Evolutionary conservation across 2,888 invertebrate species (phyloP).

Genomic region (Micropterix aruncella): DNA sequence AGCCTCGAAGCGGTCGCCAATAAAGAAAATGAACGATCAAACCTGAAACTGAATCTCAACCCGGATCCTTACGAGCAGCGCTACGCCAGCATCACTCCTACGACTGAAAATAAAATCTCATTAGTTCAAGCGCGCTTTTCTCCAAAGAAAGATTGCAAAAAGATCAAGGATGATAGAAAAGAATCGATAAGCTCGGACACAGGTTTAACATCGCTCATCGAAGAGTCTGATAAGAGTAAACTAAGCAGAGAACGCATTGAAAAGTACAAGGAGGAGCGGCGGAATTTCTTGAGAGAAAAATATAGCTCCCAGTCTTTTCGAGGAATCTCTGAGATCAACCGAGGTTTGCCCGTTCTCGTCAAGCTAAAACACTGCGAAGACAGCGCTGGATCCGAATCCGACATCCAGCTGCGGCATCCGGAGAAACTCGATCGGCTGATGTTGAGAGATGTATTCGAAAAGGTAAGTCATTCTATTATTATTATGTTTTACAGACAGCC

Average conservation of each 20-base stretch:
- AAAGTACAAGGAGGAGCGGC: constrained; percentile 81
- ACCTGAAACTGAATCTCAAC: background rate
- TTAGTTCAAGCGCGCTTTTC: constrained; percentile 34
- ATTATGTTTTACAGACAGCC: too few relatives aligned
- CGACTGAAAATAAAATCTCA: constrained; percentile 46
- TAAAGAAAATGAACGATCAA: constrained; percentile 15
- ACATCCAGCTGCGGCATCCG: constrained; percentile 15
- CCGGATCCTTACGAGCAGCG: constrained; percentile 14
- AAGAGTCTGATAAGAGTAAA: constrained; percentile 36
- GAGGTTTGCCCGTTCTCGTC: constrained; percentile 9
- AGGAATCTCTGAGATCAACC: constrained; percentile 40
- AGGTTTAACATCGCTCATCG: constrained; percentile 14
- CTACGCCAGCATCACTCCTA: constrained; percentile 36
- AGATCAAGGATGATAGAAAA: constrained; percentile 5
- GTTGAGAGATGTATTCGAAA: constrained; percentile 17
- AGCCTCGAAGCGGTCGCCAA: constrained; percentile 44
- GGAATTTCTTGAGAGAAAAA: constrained; percentile 72
- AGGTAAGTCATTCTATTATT: too few relatives aligned
- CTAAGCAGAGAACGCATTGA: constrained; percentile 72
- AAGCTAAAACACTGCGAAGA: constrained; percentile 1
- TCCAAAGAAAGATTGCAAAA: constrained; percentile 24
- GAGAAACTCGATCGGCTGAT: constrained; percentile 11
- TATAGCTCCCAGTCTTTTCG: constrained; percentile 72
- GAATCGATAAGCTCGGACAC: constrained; percentile 23
- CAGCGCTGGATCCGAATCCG: constrained; percentile 5